A percentile compares a stretch with the other conserved stretches of the same genome.
These are phyloP conservation scores for Papilio xuthus DNA, from an alignment of 1,140 invertebrate species.

Conservation along the genomic window DNA sequence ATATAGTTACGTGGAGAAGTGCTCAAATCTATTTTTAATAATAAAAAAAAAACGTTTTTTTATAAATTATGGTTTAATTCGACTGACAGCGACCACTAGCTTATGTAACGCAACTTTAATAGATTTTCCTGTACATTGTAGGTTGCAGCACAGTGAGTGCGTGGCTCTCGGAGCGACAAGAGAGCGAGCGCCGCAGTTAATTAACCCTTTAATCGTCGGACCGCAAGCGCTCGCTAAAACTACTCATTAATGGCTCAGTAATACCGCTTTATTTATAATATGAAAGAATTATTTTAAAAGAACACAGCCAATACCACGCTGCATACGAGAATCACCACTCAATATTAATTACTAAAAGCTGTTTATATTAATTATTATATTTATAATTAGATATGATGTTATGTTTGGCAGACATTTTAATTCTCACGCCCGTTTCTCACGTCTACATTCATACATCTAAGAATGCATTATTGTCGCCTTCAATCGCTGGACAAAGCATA, in stretches of 20 bases:
- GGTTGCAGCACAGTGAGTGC: not conserved
- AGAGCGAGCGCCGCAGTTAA: conserved; percentile 11
- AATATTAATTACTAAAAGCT: not conserved
- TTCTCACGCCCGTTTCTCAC: not conserved
- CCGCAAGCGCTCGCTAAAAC: conserved; percentile 15
- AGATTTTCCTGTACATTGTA: not conserved
- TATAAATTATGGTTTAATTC: too few relatives aligned
- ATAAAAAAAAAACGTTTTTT: too few relatives aligned
- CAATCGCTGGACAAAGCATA: too few relatives aligned
- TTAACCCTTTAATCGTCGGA: conserved; percentile 21
- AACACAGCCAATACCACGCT: not conserved
- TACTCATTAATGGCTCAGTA: conserved; percentile 20
- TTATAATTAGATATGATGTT: not conserved
- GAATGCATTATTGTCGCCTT: too few relatives aligned
- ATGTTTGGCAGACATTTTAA: not conserved
- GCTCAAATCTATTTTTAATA: too few relatives aligned
- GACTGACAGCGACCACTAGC: too few relatives aligned
- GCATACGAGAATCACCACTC: not conserved
- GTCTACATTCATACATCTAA: too few relatives aligned
- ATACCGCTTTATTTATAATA: not conserved
- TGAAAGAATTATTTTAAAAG: not conserved
- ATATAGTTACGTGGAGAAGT: too few relatives aligned
- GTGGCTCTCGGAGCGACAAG: not conserved
- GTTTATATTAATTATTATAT: not conserved
- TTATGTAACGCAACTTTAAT: not conserved